Percentiles rank a stretch among this genome's conserved stretches.
These are phyloP conservation scores for Glyptemys insculpta DNA, from an alignment of 2,797 vertebrate species.

Conservation along the genomic window DNA sequence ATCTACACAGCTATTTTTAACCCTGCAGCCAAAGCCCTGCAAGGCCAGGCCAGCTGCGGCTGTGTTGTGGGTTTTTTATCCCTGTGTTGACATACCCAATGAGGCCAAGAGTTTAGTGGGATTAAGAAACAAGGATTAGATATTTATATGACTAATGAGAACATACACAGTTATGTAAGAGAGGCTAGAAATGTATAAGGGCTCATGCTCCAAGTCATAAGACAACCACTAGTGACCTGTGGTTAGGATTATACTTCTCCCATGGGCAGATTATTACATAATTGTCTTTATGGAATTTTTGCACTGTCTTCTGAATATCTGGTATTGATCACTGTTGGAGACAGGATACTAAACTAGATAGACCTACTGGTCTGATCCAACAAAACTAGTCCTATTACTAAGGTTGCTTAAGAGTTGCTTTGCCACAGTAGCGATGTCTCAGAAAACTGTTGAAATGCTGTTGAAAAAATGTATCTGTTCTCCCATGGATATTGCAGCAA, in stretches of 20 bases:
- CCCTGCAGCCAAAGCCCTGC: neutral
- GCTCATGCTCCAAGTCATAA: neutral
- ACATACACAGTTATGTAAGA: neutral
- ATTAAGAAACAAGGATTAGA: neutral
- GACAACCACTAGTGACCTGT: neutral
- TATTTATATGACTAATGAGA: neutral
- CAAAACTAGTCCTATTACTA: neutral
- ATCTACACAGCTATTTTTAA: neutral
- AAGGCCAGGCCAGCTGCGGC: neutral
- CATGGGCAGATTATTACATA: neutral
- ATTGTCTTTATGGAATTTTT: neutral
- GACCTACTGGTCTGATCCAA: neutral
- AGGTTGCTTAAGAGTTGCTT: neutral
- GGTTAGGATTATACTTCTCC: conserved; percentile 18
- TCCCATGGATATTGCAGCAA: neutral
- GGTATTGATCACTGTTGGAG: neutral
- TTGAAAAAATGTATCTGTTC: neutral
- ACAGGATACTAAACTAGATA: neutral
- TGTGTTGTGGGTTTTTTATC: neutral
- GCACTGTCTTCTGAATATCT: neutral
- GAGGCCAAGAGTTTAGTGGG: neutral
- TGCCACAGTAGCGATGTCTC: neutral
- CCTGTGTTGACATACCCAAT: neutral
- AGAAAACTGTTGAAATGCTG: neutral
- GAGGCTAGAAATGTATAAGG: neutral